These are phyloP conservation scores for Triplophysa tibetana DNA, from an alignment of 2,113 vertebrate species.

Conservation along the genomic window DNA sequence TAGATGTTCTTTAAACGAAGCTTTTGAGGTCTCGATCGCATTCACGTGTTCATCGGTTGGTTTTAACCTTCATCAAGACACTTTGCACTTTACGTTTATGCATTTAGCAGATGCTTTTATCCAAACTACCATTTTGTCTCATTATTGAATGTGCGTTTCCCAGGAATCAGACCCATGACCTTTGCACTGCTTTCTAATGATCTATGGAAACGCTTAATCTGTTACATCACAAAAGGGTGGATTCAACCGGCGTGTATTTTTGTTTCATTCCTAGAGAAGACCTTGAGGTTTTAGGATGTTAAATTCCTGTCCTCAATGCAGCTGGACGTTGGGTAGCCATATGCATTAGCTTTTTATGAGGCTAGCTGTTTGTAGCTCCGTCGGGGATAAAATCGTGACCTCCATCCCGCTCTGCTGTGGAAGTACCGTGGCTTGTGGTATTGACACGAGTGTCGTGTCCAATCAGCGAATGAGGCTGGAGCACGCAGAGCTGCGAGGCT, in stretches of 20 bases:
- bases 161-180: no score
- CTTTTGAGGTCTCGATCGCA: constrained; percentile 12
- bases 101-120: no score
- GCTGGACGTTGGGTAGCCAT: constrained; percentile 16
- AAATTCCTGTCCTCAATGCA: background rate
- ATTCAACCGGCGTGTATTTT: background rate
- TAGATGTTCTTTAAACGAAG: constrained; percentile 12
- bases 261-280: constrained; percentile 23
- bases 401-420: constrained; percentile 20
- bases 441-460: constrained; percentile 40
- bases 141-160: no score
- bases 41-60: background rate
- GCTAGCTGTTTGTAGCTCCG: constrained; percentile 27
- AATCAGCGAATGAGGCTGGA: constrained; percentile 36
- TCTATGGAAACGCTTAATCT: no score
- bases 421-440: constrained; percentile 47
- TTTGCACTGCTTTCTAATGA: no score
- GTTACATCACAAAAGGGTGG: background rate
- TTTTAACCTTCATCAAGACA: background rate
- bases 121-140: no score
- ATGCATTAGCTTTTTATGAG: constrained; percentile 29
- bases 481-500: constrained; percentile 23
- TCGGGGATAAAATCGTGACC: constrained; percentile 34
- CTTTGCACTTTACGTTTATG: background rate
- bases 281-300: constrained; percentile 18